Evolutionary conservation across 2,113 vertebrate genomes (phyloP).

Genomic region (Budorcas taxicolor): DNA sequence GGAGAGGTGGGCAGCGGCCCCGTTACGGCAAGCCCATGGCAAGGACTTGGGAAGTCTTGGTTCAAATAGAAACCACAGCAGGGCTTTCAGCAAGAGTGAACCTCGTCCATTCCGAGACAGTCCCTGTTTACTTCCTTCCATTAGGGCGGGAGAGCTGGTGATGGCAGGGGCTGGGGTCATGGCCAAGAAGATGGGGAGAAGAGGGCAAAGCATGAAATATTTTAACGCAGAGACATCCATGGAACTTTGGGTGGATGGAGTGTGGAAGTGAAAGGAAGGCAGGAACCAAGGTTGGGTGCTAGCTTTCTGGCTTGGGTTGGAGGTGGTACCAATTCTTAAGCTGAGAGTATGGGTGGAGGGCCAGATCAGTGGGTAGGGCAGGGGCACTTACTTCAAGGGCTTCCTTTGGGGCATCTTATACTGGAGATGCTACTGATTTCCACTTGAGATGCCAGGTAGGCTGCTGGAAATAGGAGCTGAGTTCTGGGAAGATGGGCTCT

Average conservation of each 20-base stretch:
- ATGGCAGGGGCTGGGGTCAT: background rate
- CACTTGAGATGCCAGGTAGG: background rate
- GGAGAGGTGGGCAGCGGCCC: background rate
- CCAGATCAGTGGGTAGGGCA: background rate
- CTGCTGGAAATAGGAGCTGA: background rate
- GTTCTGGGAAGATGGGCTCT: background rate
- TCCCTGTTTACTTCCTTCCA: background rate
- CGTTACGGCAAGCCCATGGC: accelerated
- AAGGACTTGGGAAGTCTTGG: background rate
- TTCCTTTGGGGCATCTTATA: background rate
- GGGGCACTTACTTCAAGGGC: background rate
- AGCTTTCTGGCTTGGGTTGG: background rate
- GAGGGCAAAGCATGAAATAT: background rate
- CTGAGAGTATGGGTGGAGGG: background rate
- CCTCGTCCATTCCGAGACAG: background rate
- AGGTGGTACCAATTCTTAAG: background rate
- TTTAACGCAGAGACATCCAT: background rate
- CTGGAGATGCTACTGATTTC: background rate
- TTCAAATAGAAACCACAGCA: background rate
- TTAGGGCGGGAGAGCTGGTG: background rate
- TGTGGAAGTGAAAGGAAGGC: background rate
- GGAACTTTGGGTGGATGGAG: background rate
- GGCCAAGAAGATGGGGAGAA: background rate
- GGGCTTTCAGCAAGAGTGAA: background rate
- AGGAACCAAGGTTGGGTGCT: background rate